A percentile compares a stretch with the other conserved stretches of the same genome.
These are phyloP conservation scores for Scartelaos histophorus DNA, from an alignment of 2,113 vertebrate genomes.

Conservation along the genomic window DNA sequence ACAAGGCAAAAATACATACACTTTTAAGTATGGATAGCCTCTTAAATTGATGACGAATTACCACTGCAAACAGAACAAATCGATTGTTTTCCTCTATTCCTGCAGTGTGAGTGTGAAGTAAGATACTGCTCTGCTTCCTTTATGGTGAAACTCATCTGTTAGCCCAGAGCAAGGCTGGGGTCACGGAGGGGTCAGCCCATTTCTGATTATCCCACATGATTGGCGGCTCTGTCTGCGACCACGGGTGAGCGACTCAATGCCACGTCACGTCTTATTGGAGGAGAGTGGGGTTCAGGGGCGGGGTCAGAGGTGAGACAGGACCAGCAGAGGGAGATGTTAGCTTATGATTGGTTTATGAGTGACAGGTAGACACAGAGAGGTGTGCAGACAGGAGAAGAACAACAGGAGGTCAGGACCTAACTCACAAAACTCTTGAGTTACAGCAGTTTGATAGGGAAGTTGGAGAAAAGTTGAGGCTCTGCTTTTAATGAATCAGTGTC, in stretches of 20 bases:
- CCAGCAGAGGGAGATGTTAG: slow-evolving; percentile 61
- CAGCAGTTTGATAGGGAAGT: background rate
- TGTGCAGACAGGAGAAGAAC: slow-evolving; percentile 17
- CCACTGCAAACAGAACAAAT: background rate
- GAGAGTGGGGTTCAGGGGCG: slow-evolving; percentile 52
- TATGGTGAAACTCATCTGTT: slow-evolving; percentile 44
- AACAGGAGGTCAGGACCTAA: slow-evolving; percentile 46
- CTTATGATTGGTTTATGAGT: slow-evolving; percentile 71
- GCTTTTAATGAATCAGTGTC: background rate
- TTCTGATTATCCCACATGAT: slow-evolving; percentile 71
- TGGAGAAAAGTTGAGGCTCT: background rate
- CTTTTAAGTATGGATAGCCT: too few relatives aligned
- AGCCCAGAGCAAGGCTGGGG: slow-evolving; percentile 50
- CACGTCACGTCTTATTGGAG: slow-evolving; percentile 67
- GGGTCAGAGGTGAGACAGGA: slow-evolving; percentile 60
- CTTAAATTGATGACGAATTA: too few relatives aligned
- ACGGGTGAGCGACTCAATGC: slow-evolving; percentile 47
- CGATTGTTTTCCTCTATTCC: background rate
- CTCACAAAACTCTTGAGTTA: background rate
- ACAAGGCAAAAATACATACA: too few relatives aligned
- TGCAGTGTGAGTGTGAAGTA: slow-evolving; percentile 11
- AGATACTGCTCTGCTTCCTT: slow-evolving; percentile 54
- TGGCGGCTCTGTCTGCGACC: slow-evolving; percentile 59
- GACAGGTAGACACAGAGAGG: slow-evolving; percentile 58
- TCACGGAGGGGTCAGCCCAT: slow-evolving; percentile 57